Percentiles rank a stretch among this genome's conserved stretches.
These are phyloP conservation scores for Petroica traversi DNA, from an alignment of 2,113 vertebrate species.

Conservation along the genomic window DNA sequence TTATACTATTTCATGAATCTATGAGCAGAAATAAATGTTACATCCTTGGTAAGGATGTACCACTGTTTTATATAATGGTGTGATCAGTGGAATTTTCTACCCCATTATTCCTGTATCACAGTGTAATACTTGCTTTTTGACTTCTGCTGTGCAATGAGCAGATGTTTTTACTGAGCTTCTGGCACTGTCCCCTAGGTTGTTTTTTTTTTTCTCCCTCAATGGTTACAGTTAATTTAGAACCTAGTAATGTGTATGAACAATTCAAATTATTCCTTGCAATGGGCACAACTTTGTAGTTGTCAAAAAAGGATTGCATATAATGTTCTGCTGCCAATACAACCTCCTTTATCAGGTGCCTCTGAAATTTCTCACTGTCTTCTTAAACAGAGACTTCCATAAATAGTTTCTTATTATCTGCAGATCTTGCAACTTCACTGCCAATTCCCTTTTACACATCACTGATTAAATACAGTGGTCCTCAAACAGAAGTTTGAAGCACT, in stretches of 20 bases:
- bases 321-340: neutral
- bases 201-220: slow-evolving; percentile 31
- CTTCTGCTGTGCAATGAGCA: slow-evolving; percentile 42
- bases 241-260: neutral
- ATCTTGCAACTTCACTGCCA: neutral
- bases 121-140: slow-evolving; percentile 19
- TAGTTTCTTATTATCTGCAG: slow-evolving; percentile 18
- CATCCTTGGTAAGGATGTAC: slow-evolving; percentile 8
- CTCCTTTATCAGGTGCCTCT: neutral
- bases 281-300: neutral
- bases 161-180: slow-evolving; percentile 58
- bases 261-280: slow-evolving; percentile 1
- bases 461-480: neutral
- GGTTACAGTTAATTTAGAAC: slow-evolving; percentile 46
- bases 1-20: neutral
- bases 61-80: slow-evolving; percentile 3
- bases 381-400: neutral
- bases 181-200: slow-evolving; percentile 1
- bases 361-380: neutral
- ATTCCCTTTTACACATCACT: neutral
- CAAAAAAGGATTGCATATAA: neutral
- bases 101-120: slow-evolving; percentile 32
- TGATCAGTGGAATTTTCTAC: slow-evolving; percentile 48
- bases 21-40: neutral
- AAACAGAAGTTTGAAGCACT: neutral